A percentile compares a stretch with the other conserved stretches of the same genome.
Evolutionary conservation across 2,888 invertebrate genomes (phyloP).

Genomic region (Ophonus ardosiacus): DNA sequence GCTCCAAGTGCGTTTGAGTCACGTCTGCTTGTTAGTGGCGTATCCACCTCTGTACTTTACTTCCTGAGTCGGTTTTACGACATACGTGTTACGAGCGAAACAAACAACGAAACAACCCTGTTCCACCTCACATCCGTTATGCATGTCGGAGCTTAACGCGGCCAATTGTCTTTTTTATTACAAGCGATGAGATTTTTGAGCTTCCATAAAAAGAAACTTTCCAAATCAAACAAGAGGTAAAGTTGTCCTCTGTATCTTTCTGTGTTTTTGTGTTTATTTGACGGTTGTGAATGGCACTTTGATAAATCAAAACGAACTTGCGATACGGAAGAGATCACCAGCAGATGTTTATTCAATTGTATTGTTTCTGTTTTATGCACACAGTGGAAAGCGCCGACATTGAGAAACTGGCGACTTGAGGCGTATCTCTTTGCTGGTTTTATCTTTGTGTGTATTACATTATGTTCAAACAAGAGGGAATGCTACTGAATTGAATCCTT

Average conservation of each 20-base stretch:
- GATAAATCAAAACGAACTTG: slow-evolving; percentile 49
- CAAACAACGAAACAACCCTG: slow-evolving; percentile 38
- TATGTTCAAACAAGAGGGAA: not conserved
- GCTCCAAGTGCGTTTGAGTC: no score
- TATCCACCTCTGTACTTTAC: no score
- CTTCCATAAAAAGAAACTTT: slow-evolving; percentile 46
- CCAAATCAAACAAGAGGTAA: slow-evolving; percentile 54
- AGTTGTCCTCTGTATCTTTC: slow-evolving; percentile 5
- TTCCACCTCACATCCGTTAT: slow-evolving; percentile 31
- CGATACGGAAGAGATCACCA: slow-evolving; percentile 5
- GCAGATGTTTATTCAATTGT: slow-evolving; percentile 48
- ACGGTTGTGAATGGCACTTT: slow-evolving; percentile 19
- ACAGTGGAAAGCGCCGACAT: not conserved
- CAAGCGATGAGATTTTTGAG: slow-evolving; percentile 36
- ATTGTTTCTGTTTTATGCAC: slow-evolving; percentile 42
- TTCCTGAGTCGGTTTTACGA: slow-evolving; percentile 7
- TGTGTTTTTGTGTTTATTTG: not conserved
- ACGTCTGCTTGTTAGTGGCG: no score
- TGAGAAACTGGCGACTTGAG: not conserved
- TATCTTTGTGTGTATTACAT: not conserved
- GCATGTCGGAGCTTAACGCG: slow-evolving; percentile 46
- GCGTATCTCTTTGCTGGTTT: not conserved
- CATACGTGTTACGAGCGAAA: slow-evolving; percentile 51
- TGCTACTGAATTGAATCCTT: not conserved
- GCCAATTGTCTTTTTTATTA: slow-evolving; percentile 51